These are phyloP conservation scores for Tipula confusa DNA, from an alignment of 2,888 invertebrate genomes.

Conservation along the genomic window DNA sequence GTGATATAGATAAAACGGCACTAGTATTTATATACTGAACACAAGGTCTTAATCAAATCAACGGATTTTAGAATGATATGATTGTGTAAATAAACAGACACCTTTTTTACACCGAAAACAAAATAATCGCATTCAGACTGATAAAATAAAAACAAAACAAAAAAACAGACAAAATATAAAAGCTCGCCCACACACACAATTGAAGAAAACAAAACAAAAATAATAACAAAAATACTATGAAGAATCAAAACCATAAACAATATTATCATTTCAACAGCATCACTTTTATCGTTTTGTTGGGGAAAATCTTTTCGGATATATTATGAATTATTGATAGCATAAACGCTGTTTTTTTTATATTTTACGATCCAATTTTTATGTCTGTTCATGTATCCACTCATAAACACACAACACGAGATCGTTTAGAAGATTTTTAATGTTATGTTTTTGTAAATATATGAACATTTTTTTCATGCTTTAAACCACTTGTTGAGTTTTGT, in stretches of 20 bases:
- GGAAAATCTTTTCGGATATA: constrained; percentile 29
- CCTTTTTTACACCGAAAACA: neutral
- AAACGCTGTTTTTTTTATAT: neutral
- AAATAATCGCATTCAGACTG: neutral
- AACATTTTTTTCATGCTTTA: neutral
- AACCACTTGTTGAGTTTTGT: constrained; percentile 1
- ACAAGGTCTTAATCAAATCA: neutral
- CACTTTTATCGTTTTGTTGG: constrained; percentile 30
- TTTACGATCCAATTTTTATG: constrained; percentile 30
- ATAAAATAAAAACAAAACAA: neutral
- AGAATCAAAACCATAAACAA: constrained; percentile 30
- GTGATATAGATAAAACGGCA: too few species aligned
- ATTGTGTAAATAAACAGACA: neutral
- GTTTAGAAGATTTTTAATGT: constrained; percentile 31
- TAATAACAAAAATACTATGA: constrained; percentile 20
- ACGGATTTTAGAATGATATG: too few species aligned
- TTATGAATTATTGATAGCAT: constrained; percentile 29
- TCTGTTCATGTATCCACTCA: constrained; percentile 31
- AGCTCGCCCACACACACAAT: neutral
- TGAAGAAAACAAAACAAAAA: neutral
- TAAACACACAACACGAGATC: constrained; percentile 31
- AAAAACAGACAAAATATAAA: neutral
- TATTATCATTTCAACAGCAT: constrained; percentile 30
- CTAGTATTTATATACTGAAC: too few species aligned
- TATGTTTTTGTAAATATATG: neutral